Conservation (phyloP, 2,797 vertebrate species). For the Clarias fuscus region DNA sequence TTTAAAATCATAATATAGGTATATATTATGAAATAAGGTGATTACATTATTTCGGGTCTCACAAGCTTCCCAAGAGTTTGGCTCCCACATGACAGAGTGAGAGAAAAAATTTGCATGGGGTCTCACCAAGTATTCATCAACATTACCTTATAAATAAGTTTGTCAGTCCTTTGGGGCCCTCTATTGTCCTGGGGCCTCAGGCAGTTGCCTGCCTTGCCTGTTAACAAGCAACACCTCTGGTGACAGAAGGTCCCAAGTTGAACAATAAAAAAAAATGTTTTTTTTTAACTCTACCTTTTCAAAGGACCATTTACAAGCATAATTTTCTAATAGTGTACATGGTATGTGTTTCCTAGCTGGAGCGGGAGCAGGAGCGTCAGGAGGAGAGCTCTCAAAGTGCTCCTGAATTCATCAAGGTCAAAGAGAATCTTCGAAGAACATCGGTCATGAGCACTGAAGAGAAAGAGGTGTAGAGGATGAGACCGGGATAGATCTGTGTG, state of each 20-base stretch:
- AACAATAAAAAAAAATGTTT: background rate
- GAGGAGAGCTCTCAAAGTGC: slow-evolving; percentile 75
- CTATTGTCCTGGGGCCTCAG: too few relatives aligned
- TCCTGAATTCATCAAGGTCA: slow-evolving; percentile 94
- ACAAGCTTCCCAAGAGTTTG: too few relatives aligned
- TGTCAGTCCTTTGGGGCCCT: too few relatives aligned
- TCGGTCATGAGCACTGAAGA: slow-evolving; percentile 73
- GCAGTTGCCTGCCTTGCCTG: too few relatives aligned
- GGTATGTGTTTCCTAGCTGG: slow-evolving; percentile 71
- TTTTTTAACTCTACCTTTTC: background rate
- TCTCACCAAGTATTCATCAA: too few relatives aligned
- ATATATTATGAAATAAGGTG: too few relatives aligned
- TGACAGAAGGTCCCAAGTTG: background rate
- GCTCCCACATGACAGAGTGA: background rate
- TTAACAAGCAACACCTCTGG: too few relatives aligned
- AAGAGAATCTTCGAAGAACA: slow-evolving; percentile 89
- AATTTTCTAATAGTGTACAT: background rate
- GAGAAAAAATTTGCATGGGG: too few relatives aligned
- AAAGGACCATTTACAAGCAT: background rate
- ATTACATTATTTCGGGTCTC: background rate
- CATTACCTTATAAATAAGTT: too few relatives aligned
- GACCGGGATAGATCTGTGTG: slow-evolving; percentile 8
- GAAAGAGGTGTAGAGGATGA: slow-evolving; percentile 73
- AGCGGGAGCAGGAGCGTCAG: slow-evolving; percentile 76
- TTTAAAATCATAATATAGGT: background rate